Base-by-base conservation (phyloP, 92 coral and sea anemone species). In the Phenganax marumi region DNA sequence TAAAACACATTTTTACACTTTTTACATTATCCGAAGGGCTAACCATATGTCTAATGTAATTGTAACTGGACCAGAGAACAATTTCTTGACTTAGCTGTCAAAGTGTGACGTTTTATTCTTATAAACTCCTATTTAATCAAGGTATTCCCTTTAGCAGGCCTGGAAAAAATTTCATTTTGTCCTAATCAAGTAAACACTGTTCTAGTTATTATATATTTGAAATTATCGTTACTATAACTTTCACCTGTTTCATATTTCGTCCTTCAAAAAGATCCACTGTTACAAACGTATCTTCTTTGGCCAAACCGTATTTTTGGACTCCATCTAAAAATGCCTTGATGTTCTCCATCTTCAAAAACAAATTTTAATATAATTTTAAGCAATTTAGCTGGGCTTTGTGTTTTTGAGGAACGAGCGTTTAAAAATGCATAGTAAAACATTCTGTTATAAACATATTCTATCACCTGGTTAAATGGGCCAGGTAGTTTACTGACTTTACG, bases 181-280 rank as follows among this genome's bases (percentile, higher is more conserved):
- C 43, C 43, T 33, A 33, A 33, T 33, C 43, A 33, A 33, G 2
- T 33, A 5, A 33, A 33, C 2, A 33, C 43, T 5, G 43, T n/a
- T n/a, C n/a, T n/a, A n/a, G n/a, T 33, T 33, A 33, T 33, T 33
- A 33, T 33, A 12, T 65, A 10, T 1, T 12, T 14, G 2, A 19
- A 19, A 12, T 65, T 65, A 26, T 22, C 26, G 25, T 19, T 12
- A 12, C 46, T 19, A 16, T 13, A 48, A 22, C 21, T 52, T 66
- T 50, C 50, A 95, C 98, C 91, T 95, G 98, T 25, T 81, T 87
- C 71, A 93, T 74, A 71, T 92, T 91, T 63, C 81, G 70, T 76
- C 84, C 86, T 61, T 92, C 97, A 84, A 85, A 92, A 82, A 95
- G 86, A 65, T 95, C 98, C 6, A 90, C 92, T 0, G 98, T 95